Evolutionary conservation across 2,797 vertebrate species (phyloP).

Genomic region (Knipowitschia caucasica): DNA sequence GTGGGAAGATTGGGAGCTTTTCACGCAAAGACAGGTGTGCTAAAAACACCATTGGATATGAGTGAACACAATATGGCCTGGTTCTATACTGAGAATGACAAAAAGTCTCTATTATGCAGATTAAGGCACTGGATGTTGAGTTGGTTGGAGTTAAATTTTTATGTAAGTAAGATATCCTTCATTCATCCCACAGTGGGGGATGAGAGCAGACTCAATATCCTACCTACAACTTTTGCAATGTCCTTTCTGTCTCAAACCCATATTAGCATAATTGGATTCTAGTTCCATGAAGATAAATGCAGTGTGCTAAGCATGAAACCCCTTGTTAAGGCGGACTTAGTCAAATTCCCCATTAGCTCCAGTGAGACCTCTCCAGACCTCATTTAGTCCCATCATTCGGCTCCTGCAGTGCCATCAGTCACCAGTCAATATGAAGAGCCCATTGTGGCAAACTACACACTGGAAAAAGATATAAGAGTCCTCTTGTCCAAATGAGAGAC

Average conservation of each 20-base stretch:
- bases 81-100: no score
- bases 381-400: constrained; percentile 34
- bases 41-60: no score
- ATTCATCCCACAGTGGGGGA: no score
- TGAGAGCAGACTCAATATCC: no score
- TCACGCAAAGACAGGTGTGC: no score
- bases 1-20: no score
- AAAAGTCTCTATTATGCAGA: no score
- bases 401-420: constrained; percentile 45
- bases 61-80: no score
- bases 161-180: no score
- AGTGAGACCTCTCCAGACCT: constrained; percentile 29
- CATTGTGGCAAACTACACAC: constrained; percentile 29
- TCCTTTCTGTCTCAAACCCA: not conserved
- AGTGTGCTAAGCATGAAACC: constrained; percentile 18
- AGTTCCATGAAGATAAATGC: not conserved
- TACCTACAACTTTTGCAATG: not conserved
- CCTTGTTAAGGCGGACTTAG: constrained; percentile 38
- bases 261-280: not conserved
- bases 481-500: constrained; percentile 47
- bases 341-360: constrained; percentile 30
- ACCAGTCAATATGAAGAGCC: constrained; percentile 57
- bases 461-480: constrained; percentile 42
- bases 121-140: no score
- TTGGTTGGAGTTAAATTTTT: no score